Percentiles rank a stretch among this genome's conserved stretches.
Conservation (phyloP, 2,797 vertebrate species). For the Calcarius lapponicus region DNA sequence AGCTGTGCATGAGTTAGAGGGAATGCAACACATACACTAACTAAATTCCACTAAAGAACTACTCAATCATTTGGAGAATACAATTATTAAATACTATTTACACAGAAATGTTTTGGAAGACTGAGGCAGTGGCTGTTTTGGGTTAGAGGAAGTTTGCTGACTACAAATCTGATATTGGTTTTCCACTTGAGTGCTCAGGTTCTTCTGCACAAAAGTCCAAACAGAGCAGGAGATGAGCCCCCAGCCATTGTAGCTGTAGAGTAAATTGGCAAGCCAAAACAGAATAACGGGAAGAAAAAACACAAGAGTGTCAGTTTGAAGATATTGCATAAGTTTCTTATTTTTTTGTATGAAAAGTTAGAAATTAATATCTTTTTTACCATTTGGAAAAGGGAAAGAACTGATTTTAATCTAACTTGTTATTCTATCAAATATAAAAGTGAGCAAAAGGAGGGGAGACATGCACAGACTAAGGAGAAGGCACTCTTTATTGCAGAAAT, state of each 20-base stretch:
- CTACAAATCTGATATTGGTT: not conserved
- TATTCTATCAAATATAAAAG: not conserved
- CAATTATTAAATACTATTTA: not conserved
- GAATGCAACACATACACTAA: not conserved
- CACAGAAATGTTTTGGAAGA: not conserved
- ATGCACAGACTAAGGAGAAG: not conserved
- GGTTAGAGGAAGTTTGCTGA: not conserved
- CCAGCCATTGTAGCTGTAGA: not conserved
- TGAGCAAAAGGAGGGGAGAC: not conserved
- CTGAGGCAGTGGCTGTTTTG: not conserved
- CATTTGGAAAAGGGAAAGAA: not conserved
- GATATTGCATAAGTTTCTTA: not conserved
- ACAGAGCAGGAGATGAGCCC: not conserved
- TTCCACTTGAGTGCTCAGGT: not conserved
- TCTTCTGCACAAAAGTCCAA: not conserved
- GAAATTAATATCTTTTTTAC: not conserved
- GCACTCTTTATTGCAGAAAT: not conserved
- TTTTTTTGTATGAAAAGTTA: not conserved
- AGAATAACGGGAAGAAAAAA: not conserved
- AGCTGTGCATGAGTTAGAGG: not conserved
- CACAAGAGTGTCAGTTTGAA: not conserved
- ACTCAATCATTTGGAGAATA: not conserved
- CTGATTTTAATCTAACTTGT: not conserved
- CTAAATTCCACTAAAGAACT: not conserved
- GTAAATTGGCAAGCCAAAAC: not conserved